A percentile compares a stretch with the other conserved stretches of the same genome.
Conservation (phyloP, 2,113 vertebrate species). For the Charadrius vociferus region DNA sequence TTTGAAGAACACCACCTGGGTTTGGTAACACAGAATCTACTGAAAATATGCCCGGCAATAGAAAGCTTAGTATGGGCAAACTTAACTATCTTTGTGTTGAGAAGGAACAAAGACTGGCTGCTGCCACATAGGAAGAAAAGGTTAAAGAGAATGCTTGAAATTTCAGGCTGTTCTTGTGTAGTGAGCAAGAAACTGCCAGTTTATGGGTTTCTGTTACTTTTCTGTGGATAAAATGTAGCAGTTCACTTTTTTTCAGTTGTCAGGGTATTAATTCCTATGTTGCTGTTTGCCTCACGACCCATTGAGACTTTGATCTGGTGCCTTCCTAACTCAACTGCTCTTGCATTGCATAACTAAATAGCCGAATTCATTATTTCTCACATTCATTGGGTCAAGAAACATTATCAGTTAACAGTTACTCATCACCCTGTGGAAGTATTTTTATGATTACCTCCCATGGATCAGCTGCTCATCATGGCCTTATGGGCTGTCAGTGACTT, state of each 20-base stretch:
- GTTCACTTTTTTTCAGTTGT: neutral
- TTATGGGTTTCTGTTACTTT: neutral
- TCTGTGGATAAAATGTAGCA: fast-evolving
- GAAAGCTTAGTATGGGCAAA: neutral
- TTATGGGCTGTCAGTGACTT: neutral
- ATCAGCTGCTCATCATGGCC: neutral
- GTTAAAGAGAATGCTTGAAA: neutral
- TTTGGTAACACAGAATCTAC: neutral
- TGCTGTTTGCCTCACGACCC: neutral
- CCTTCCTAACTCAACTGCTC: neutral
- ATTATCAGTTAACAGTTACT: neutral
- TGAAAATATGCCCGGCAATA: neutral
- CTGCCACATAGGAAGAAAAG: neutral
- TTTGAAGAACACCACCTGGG: neutral
- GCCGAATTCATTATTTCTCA: neutral
- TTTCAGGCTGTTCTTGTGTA: neutral
- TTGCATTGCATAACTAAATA: neutral
- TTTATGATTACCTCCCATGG: neutral
- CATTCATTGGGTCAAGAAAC: neutral
- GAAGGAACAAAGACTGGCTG: neutral
- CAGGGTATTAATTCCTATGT: fast-evolving
- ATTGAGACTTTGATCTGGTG: neutral
- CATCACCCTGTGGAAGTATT: neutral
- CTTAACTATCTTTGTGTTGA: fast-evolving
- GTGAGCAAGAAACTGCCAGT: neutral